Conservation (phyloP, 2,113 vertebrate genomes). For the Sylvia atricapilla region DNA sequence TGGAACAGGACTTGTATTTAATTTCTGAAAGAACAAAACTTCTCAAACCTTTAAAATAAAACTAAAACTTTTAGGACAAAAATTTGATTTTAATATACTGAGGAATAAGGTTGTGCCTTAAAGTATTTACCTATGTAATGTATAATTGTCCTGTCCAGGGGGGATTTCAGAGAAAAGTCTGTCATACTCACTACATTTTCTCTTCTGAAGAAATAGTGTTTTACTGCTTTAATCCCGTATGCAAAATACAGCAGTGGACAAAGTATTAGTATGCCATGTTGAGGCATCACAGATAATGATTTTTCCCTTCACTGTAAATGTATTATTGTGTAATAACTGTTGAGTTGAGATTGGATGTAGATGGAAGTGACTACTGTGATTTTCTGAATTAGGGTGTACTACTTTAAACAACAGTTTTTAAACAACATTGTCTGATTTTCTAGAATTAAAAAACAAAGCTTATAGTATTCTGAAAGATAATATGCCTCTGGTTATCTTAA, state of each 20-base stretch:
- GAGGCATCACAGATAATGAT: background rate
- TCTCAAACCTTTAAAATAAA: background rate
- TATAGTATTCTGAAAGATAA: background rate
- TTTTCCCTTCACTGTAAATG: background rate
- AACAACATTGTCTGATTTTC: background rate
- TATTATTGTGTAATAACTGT: fast-evolving
- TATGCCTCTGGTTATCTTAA: background rate
- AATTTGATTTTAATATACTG: background rate
- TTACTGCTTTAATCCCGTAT: background rate
- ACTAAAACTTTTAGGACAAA: background rate
- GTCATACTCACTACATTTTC: fast-evolving
- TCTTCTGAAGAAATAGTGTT: background rate
- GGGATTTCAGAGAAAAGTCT: background rate
- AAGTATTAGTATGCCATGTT: background rate
- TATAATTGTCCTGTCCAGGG: background rate
- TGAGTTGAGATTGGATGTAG: background rate
- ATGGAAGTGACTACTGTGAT: background rate
- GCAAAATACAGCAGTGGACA: background rate
- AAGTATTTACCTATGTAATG: background rate
- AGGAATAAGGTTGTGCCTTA: background rate
- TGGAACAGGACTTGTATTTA: background rate
- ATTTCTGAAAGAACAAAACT: background rate
- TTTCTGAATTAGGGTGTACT: background rate
- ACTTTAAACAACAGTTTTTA: background rate
- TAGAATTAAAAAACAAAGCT: background rate